A percentile compares a stretch with the other conserved stretches of the same genome.
These are phyloP conservation scores for Napeogenes sylphis DNA, from an alignment of 2,888 invertebrate species.

Conservation along the genomic window DNA sequence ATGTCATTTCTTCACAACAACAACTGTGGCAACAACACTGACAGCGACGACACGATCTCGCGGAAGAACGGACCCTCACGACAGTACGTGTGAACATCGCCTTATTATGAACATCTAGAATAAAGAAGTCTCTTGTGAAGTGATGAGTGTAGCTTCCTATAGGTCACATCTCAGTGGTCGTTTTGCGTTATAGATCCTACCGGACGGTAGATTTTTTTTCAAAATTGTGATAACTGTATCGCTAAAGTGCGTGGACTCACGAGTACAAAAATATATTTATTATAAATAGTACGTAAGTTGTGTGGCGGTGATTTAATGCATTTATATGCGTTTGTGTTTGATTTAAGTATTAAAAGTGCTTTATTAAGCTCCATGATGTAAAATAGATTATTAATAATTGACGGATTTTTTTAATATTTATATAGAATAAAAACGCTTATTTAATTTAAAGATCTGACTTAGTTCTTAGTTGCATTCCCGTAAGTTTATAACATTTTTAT, in stretches of 20 bases:
- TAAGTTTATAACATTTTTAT: not conserved
- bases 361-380: slow-evolving; percentile 9
- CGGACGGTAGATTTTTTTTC: slow-evolving; percentile 9
- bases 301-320: slow-evolving; percentile 21
- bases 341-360: slow-evolving; percentile 10
- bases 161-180: no score
- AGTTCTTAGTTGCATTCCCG: slow-evolving; percentile 20
- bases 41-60: slow-evolving; percentile 62
- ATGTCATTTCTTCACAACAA: slow-evolving; percentile 85
- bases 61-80: slow-evolving; percentile 64
- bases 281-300: slow-evolving; percentile 19
- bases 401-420: slow-evolving; percentile 8
- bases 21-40: slow-evolving; percentile 67
- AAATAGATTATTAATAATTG: not conserved
- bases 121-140: slow-evolving; percentile 13
- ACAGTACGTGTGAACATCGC: slow-evolving; percentile 58
- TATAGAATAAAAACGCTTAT: slow-evolving; percentile 22
- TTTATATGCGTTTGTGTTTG: slow-evolving; percentile 25
- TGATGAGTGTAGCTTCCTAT: not conserved
- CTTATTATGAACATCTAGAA: slow-evolving; percentile 3
- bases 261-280: slow-evolving; percentile 59
- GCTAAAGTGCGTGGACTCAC: slow-evolving; percentile 50
- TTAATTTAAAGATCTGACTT: slow-evolving; percentile 27
- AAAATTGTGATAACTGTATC: slow-evolving; percentile 51
- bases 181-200: slow-evolving; percentile 16